Conservation (phyloP, 1,140 invertebrate species). For the Neodiprion lecontei region DNA sequence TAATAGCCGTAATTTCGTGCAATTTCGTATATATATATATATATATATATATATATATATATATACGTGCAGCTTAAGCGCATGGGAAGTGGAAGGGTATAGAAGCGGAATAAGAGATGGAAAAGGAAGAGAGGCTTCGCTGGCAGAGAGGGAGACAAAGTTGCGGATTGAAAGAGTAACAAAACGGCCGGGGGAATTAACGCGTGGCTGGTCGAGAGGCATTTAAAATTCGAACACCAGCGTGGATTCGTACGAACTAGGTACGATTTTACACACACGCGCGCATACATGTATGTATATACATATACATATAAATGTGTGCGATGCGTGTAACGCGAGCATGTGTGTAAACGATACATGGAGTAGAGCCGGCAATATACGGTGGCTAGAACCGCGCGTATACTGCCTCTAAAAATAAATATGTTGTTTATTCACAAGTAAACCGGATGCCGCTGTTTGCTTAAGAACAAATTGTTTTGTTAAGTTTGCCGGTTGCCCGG, state of each 20-base stretch:
- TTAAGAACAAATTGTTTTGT: slow-evolving; percentile 64
- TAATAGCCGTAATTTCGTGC: background rate
- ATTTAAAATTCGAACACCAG: too few relatives aligned
- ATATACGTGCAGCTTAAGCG: background rate
- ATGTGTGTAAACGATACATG: background rate
- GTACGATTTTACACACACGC: too few relatives aligned
- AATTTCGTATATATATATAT: too few relatives aligned
- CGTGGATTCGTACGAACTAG: too few relatives aligned
- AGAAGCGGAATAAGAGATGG: too few relatives aligned
- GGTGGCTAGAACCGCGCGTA: slow-evolving; percentile 27
- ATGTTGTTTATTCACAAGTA: slow-evolving; percentile 65
- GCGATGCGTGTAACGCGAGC: too few relatives aligned
- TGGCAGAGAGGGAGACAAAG: too few relatives aligned
- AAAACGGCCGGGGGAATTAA: too few relatives aligned
- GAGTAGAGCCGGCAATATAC: background rate
- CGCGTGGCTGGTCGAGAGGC: too few relatives aligned
- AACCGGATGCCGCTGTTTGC: slow-evolving; percentile 64
- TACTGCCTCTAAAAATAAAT: slow-evolving; percentile 61
- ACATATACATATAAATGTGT: background rate
- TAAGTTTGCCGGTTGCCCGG: slow-evolving; percentile 55
- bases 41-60: too few relatives aligned
- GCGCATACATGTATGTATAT: background rate
- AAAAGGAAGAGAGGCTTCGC: too few relatives aligned
- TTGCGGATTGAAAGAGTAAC: too few relatives aligned
- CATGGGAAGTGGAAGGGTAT: background rate